Conservation (phyloP, 2,888 invertebrate genomes). For the Carcina quercana region DNA sequence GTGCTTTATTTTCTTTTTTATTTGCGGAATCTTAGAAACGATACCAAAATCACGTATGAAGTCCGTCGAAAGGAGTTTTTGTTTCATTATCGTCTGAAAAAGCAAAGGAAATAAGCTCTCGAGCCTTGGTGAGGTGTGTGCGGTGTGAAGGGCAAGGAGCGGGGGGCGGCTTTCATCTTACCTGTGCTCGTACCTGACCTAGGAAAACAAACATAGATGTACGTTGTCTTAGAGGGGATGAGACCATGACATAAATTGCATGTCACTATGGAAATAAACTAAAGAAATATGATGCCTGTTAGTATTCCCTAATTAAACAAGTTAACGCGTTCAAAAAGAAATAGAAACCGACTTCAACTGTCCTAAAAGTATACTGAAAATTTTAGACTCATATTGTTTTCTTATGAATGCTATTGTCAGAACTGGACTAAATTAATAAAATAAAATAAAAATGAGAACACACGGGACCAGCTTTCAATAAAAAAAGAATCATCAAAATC, state of each 20-base stretch:
- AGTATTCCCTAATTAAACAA: too few species aligned
- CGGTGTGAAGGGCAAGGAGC: slow-evolving; percentile 12
- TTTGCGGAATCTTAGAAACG: neutral
- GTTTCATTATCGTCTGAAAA: slow-evolving; percentile 59
- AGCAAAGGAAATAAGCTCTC: slow-evolving; percentile 54
- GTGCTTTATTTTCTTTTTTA: neutral
- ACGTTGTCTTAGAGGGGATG: slow-evolving; percentile 34
- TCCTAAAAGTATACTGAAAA: too few species aligned
- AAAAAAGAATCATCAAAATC: too few species aligned
- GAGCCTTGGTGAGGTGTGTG: slow-evolving; percentile 24
- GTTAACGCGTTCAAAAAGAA: too few species aligned
- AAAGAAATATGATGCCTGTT: too few species aligned
- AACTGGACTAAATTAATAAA: too few species aligned
- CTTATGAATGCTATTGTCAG: too few species aligned
- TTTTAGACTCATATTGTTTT: too few species aligned
- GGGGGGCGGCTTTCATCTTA: slow-evolving; percentile 28
- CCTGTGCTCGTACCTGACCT: slow-evolving; percentile 70
- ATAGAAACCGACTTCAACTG: too few species aligned
- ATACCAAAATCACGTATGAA: slow-evolving; percentile 22
- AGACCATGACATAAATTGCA: slow-evolving; percentile 9
- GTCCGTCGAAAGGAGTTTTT: slow-evolving; percentile 48
- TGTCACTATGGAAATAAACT: too few species aligned
- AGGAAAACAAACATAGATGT: slow-evolving; percentile 63
- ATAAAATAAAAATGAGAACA: too few species aligned
- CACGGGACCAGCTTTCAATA: too few species aligned